Conservation (phyloP, 2,888 invertebrate species). For the Agrochola macilenta region DNA sequence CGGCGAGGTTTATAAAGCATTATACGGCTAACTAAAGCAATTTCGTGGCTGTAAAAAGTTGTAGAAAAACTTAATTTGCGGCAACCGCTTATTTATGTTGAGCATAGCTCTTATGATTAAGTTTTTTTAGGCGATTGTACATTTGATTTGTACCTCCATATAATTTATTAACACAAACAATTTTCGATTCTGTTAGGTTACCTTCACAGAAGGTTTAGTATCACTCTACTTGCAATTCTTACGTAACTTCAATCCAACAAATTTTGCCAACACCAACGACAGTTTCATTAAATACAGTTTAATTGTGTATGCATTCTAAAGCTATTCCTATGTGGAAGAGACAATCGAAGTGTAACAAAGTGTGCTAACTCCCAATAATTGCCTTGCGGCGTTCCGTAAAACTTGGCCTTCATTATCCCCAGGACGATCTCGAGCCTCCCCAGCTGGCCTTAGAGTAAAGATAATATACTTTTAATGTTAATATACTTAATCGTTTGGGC, state of each 20-base stretch:
- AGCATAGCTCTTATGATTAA: constrained; percentile 31
- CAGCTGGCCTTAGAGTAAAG: constrained; percentile 35
- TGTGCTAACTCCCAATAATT: constrained; percentile 65
- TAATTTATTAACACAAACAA: background rate
- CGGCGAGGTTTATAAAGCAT: constrained; percentile 94
- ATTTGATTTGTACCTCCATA: constrained; percentile 2
- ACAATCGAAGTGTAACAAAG: constrained; percentile 63
- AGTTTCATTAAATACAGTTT: background rate
- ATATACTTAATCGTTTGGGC: constrained; percentile 27
- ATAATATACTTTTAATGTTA: constrained; percentile 49
- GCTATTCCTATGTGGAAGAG: constrained; percentile 32
- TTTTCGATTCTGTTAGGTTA: background rate
- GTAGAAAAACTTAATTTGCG: constrained; percentile 41
- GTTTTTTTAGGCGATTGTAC: constrained; percentile 23
- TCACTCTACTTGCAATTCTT: background rate
- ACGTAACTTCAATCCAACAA: constrained; percentile 3
- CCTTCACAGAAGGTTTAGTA: background rate
- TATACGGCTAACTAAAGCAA: constrained; percentile 89
- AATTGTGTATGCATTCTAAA: background rate
- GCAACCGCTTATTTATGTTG: constrained; percentile 39
- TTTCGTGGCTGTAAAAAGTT: constrained; percentile 27
- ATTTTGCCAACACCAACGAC: background rate
- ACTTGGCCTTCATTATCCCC: constrained; percentile 70
- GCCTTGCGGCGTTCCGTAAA: constrained; percentile 61
- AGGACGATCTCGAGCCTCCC: constrained; percentile 30